phyloP scores from a whole-genome alignment of 2,888 invertebrate species.

The Iphiclides podalirius region DNA sequence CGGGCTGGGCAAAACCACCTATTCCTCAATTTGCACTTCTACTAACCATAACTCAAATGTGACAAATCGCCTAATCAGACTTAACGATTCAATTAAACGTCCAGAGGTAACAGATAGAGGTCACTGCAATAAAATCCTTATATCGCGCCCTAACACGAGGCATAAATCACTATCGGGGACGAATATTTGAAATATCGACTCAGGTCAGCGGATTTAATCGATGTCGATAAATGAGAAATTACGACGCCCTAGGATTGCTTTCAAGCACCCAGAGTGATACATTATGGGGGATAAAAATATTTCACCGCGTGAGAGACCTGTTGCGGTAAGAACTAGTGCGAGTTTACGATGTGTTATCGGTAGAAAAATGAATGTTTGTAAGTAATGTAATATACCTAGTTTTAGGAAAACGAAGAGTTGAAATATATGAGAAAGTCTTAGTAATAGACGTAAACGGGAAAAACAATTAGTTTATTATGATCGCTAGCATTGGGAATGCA shows the following conservation, averaged over 20 bases:
- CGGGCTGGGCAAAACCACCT: no score
- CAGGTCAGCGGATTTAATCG: conserved; percentile 34
- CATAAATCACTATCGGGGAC: conserved; percentile 49
- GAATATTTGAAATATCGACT: conserved; percentile 47
- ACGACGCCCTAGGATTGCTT: conserved; percentile 47
- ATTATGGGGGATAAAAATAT: conserved; percentile 71
- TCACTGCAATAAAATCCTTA: conserved; percentile 53
- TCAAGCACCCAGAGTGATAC: conserved; percentile 57
- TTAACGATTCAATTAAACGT: conserved; percentile 57
- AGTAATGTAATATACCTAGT: neutral
- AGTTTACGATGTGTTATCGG: conserved; percentile 29
- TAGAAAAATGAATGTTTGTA: conserved; percentile 14
- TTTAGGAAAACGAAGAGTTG: no score
- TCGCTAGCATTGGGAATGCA: no score
- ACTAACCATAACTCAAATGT: conserved; percentile 16
- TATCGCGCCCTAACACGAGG: conserved; percentile 50
- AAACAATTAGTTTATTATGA: no score
- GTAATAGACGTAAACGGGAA: no score
- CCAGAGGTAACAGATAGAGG: conserved; percentile 36
- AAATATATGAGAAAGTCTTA: no score
- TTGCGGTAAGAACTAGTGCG: conserved; percentile 58
- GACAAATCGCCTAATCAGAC: conserved; percentile 43
- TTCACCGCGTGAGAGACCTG: conserved; percentile 63
- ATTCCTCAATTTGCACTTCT: no score
- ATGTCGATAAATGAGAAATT: conserved; percentile 34